phyloP scores from a whole-genome alignment of 2,888 invertebrate genomes.

The Chrysomela aeneicollis region DNA sequence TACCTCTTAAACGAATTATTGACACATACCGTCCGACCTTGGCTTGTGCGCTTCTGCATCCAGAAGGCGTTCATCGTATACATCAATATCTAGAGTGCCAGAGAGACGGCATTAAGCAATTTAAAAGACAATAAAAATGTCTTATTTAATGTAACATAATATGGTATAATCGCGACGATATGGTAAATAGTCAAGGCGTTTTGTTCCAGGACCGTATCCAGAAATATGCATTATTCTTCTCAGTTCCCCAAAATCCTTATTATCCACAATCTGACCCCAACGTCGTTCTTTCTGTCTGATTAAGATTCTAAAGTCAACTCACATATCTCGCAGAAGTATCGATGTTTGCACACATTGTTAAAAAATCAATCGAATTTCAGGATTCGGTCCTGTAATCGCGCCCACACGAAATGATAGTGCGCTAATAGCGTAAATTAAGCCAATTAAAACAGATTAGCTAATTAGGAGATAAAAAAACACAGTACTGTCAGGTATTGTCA shows the following conservation, averaged over 20 bases:
- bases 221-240: neutral
- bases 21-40: neutral
- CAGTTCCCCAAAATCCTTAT: too few species aligned
- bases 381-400: neutral
- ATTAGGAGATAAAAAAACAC: neutral
- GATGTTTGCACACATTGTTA: neutral
- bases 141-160: conserved; percentile 11
- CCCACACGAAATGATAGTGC: neutral
- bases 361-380: neutral
- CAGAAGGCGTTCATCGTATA: neutral
- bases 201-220: neutral
- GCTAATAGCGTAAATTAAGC: neutral
- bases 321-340: too few species aligned
- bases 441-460: conserved; percentile 4
- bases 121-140: conserved; percentile 27
- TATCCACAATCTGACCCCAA: too few species aligned
- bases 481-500: neutral
- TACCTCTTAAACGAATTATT: neutral
- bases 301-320: too few species aligned
- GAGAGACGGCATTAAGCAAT: conserved; percentile 23
- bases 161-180: neutral
- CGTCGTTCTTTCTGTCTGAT: too few species aligned
- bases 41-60: neutral
- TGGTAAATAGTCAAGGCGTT: neutral
- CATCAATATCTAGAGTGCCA: neutral